A percentile compares a stretch with the other conserved stretches of the same genome.
Conservation (phyloP, 2,888 invertebrate genomes). For the Resseliella maxima region DNA sequence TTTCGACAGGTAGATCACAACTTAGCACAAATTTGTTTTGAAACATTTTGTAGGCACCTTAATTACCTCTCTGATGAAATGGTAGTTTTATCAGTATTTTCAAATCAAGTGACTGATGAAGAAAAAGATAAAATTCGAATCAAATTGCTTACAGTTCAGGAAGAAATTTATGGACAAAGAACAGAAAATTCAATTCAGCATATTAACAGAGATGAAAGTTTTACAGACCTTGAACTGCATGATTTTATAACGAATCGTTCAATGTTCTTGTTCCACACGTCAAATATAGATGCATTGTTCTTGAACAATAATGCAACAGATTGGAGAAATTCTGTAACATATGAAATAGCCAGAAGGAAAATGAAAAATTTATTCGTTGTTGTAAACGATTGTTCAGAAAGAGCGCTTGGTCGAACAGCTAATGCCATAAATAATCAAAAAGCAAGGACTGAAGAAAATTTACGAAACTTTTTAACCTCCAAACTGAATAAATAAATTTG, state of each 20-base stretch:
- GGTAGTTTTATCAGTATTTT: not conserved
- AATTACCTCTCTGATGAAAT: not conserved
- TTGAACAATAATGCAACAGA: not conserved
- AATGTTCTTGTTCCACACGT: not conserved
- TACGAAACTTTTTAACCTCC: not conserved
- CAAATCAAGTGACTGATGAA: not conserved
- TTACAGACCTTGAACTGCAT: not conserved
- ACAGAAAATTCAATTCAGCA: not conserved
- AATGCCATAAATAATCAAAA: not conserved
- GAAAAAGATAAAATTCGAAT: not conserved
- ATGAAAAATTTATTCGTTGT: not conserved
- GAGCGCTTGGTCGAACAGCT: not conserved
- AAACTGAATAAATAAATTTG: no score
- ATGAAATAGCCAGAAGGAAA: not conserved
- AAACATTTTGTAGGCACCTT: not conserved
- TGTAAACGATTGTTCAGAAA: not conserved
- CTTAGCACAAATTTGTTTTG: not conserved
- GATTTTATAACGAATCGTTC: not conserved
- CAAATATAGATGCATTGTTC: not conserved
- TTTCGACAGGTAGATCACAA: not conserved
- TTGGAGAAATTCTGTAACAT: not conserved
- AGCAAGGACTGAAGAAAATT: not conserved
- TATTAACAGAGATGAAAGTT: not conserved
- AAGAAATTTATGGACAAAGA: not conserved
- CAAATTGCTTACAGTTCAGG: not conserved